phyloP scores from a whole-genome alignment of 2,888 invertebrate genomes.

The Andricus curvator region DNA sequence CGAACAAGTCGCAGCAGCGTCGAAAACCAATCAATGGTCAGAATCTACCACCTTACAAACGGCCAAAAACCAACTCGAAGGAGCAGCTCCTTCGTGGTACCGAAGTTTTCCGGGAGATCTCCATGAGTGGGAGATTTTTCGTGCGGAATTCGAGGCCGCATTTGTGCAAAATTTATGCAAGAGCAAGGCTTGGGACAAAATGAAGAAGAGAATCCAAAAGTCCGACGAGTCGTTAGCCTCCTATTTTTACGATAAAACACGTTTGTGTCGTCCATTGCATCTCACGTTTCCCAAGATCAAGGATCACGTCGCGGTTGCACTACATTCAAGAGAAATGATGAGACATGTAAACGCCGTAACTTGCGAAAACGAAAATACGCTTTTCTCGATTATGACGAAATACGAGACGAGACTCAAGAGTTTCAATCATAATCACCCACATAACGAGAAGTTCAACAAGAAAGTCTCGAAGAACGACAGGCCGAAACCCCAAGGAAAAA shows the following conservation, averaged over 20 bases:
- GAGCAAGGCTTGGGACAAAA: conserved; percentile 46
- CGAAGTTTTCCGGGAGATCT: conserved; percentile 42
- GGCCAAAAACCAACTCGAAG: conserved; percentile 43
- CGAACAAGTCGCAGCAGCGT: conserved; percentile 49
- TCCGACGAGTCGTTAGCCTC: conserved; percentile 42
- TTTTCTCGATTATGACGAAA: conserved; percentile 34
- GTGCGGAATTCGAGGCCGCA: conserved; percentile 43
- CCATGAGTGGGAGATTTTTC: conserved; percentile 42
- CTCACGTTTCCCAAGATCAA: conserved; percentile 44
- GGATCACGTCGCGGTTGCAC: conserved; percentile 46
- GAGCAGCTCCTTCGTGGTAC: conserved; percentile 49
- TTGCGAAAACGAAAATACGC: conserved; percentile 22
- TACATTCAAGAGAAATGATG: conserved; percentile 42
- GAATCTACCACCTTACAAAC: conserved; percentile 49
- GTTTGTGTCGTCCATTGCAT: conserved; percentile 42
- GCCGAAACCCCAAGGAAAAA: not conserved
- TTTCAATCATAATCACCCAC: not conserved
- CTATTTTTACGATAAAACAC: conserved; percentile 50
- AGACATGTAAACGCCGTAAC: conserved; percentile 31
- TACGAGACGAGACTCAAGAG: conserved; percentile 2
- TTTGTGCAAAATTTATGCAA: conserved; percentile 37
- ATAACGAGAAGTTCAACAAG: conserved; percentile 13
- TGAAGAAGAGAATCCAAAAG: conserved; percentile 43
- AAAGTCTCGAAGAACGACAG: conserved; percentile 5
- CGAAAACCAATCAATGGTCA: conserved; percentile 48